phyloP scores from a whole-genome alignment of 2,888 invertebrate species.

The Galeopsomyia nigrocyanea region DNA sequence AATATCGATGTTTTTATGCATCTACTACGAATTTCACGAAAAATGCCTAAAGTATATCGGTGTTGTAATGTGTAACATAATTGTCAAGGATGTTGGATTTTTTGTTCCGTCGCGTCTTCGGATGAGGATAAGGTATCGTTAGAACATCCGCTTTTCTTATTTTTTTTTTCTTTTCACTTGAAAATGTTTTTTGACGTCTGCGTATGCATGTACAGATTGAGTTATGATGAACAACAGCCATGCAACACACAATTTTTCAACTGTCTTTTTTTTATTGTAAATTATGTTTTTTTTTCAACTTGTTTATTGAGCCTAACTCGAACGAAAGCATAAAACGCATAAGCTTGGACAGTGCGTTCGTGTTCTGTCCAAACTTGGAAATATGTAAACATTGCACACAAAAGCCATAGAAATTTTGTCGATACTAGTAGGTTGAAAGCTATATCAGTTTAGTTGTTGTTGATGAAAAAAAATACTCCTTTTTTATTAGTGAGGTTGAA shows the following conservation, averaged over 20 bases:
- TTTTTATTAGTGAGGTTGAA: too few relatives aligned
- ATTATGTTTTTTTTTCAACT: conserved; percentile 6
- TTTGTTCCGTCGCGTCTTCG: too few relatives aligned
- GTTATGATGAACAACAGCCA: conserved; percentile 15
- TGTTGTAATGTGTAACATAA: too few relatives aligned
- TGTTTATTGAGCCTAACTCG: conserved; percentile 13
- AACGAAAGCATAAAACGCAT: conserved; percentile 10
- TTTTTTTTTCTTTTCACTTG: too few relatives aligned
- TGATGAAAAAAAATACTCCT: conserved; percentile 3
- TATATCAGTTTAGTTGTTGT: not conserved
- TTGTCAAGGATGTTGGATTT: too few relatives aligned
- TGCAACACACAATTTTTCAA: conserved; percentile 36
- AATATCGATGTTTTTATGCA: too few relatives aligned
- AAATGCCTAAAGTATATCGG: too few relatives aligned
- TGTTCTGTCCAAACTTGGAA: conserved; percentile 16
- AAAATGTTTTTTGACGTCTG: too few relatives aligned
- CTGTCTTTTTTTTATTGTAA: conserved; percentile 5
- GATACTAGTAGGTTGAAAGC: not conserved
- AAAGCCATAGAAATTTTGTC: conserved; percentile 10
- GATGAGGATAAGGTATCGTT: too few relatives aligned
- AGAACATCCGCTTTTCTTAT: too few relatives aligned
- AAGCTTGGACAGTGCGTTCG: conserved; percentile 7
- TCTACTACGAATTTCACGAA: too few relatives aligned
- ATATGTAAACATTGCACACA: conserved; percentile 16
- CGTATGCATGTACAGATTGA: conserved; percentile 23